phyloP scores from a whole-genome alignment of 53 echinoderm and acorn worm species.

The Echinometra lucunter region DNA sequence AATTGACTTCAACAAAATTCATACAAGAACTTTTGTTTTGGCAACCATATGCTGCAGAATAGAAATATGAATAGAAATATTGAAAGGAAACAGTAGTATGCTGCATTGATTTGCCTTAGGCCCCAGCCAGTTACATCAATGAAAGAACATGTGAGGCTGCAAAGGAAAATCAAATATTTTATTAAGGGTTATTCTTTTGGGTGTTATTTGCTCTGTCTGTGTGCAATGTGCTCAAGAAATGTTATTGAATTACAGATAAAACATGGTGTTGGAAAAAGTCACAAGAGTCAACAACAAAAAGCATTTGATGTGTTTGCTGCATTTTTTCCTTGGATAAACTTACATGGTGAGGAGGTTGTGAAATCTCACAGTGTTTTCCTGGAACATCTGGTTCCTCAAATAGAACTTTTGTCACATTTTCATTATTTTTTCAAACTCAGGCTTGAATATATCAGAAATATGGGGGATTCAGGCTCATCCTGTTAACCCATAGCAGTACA shows the following conservation, averaged over 20 bases:
- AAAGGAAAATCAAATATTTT: neutral
- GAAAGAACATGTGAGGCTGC: neutral
- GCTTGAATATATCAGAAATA: neutral
- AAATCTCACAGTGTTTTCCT: neutral
- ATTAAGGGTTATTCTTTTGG: neutral
- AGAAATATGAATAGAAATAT: neutral
- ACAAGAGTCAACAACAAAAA: neutral
- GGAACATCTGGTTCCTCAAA: neutral
- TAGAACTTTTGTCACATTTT: neutral
- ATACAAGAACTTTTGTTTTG: neutral
- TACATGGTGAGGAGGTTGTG: too few relatives aligned
- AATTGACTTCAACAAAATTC: conserved; percentile 28
- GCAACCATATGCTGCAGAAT: neutral
- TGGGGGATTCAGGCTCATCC: too few relatives aligned
- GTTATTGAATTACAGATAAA: conserved; percentile 2
- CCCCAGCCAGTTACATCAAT: neutral
- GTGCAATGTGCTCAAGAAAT: neutral
- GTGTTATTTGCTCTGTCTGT: neutral
- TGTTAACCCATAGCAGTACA: too few relatives aligned
- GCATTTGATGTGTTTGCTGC: neutral
- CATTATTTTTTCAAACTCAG: neutral
- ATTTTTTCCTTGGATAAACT: neutral
- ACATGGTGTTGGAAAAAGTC: neutral
- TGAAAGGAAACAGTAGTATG: neutral
- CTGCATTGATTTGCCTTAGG: conserved; percentile 17